phyloP scores from a whole-genome alignment of 2,113 vertebrate species.

The Crotalus viridis region DNA sequence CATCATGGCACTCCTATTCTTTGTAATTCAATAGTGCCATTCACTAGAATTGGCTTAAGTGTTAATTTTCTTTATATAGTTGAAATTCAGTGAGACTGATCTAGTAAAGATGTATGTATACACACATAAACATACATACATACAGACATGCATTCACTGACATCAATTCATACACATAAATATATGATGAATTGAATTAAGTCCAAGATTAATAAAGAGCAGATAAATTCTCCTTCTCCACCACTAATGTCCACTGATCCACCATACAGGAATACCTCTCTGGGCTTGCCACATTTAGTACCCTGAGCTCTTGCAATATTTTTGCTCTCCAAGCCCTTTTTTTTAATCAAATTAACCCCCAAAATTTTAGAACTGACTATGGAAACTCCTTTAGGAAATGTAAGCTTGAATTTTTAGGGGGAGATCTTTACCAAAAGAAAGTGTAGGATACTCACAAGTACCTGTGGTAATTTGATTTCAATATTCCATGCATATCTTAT shows the following conservation, averaged over 20 bases:
- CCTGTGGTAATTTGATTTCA: not conserved
- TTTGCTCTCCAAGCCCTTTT: not conserved
- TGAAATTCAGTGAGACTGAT: not conserved
- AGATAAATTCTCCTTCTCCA: not conserved
- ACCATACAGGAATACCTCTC: not conserved
- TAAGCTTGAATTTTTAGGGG: not conserved
- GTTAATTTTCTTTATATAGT: not conserved
- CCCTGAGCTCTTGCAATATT: not conserved
- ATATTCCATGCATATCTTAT: not conserved
- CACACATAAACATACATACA: not conserved
- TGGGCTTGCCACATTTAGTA: not conserved
- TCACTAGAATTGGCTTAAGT: not conserved
- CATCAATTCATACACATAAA: not conserved
- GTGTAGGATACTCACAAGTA: not conserved
- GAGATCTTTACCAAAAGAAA: not conserved
- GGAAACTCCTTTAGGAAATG: not conserved
- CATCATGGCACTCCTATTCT: not conserved
- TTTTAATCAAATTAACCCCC: not conserved
- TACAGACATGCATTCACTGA: not conserved
- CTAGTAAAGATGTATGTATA: not conserved
- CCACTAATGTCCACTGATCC: not conserved
- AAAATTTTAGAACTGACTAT: not conserved
- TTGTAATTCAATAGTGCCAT: not conserved
- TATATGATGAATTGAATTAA: not conserved
- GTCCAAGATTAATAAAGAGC: not conserved